These are phyloP conservation scores for Aspidoscelis tigris DNA, from an alignment of 2,113 vertebrate species.

Conservation along the genomic window DNA sequence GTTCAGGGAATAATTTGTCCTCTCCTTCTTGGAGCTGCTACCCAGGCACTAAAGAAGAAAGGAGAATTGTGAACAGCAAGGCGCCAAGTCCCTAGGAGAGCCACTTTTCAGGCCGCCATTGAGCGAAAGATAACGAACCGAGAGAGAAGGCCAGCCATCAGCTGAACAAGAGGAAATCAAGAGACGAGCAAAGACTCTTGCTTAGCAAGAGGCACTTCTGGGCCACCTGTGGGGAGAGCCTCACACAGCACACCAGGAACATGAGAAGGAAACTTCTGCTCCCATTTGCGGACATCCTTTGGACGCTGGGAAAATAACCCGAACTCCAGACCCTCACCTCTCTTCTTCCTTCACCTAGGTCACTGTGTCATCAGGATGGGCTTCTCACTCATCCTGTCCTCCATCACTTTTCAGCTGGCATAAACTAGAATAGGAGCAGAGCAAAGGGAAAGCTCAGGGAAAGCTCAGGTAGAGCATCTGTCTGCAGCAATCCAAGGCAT, in stretches of 20 bases:
- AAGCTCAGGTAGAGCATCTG: conserved; percentile 14
- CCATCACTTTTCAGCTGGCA: conserved; percentile 59
- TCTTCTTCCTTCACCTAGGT: conserved; percentile 16
- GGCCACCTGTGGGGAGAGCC: too few species aligned
- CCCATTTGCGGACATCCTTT: too few species aligned
- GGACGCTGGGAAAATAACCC: not conserved
- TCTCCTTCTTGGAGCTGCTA: not conserved
- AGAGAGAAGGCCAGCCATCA: not conserved
- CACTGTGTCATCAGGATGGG: conserved; percentile 44
- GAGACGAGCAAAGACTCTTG: too few species aligned
- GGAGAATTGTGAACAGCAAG: not conserved
- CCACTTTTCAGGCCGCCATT: not conserved
- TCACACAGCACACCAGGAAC: too few species aligned
- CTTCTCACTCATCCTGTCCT: conserved; percentile 53
- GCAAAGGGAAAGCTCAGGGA: conserved; percentile 33
- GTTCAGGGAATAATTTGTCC: conserved; percentile 8
- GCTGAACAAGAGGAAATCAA: not conserved
- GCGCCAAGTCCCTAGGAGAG: not conserved
- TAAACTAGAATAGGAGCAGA: conserved; percentile 36
- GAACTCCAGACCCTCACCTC: not conserved
- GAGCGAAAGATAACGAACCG: not conserved
- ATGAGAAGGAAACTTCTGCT: too few species aligned
- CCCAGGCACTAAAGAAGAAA: not conserved
- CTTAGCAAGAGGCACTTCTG: too few species aligned
- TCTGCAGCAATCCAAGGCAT: not conserved